phyloP scores from a whole-genome alignment of 2,888 invertebrate genomes.

The Actias luna region DNA sequence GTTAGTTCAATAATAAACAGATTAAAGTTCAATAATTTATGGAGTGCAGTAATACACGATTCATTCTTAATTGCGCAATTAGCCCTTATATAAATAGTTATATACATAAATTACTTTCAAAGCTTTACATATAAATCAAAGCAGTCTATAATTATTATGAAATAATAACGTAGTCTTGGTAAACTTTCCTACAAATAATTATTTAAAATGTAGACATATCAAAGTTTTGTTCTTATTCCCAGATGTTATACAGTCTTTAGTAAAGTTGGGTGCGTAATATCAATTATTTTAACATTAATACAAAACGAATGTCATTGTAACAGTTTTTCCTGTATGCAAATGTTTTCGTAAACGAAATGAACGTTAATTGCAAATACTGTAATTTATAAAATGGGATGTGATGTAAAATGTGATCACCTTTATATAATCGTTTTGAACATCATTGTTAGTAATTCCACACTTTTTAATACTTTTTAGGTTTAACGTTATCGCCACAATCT shows the following conservation, averaged over 20 bases:
- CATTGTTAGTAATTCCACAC: neutral
- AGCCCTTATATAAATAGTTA: slow-evolving; percentile 68
- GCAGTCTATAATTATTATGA: slow-evolving; percentile 62
- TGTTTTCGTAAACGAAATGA: neutral
- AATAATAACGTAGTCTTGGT: slow-evolving; percentile 34
- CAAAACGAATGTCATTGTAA: neutral
- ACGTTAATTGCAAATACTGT: neutral
- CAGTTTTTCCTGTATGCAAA: neutral
- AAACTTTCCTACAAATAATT: neutral
- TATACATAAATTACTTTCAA: slow-evolving; percentile 71
- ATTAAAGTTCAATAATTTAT: slow-evolving; percentile 74
- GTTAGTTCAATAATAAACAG: slow-evolving; percentile 28
- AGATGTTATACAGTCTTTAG: neutral
- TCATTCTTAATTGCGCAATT: slow-evolving; percentile 70
- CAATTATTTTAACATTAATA: neutral
- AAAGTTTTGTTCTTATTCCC: neutral
- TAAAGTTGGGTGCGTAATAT: neutral
- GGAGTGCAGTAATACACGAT: slow-evolving; percentile 74
- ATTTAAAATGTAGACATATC: neutral
- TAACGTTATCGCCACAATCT: no score
- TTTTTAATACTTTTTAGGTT: no score
- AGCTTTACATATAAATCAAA: slow-evolving; percentile 73
- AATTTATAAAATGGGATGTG: neutral
- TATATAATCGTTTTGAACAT: neutral
- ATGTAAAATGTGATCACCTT: neutral